Evolutionary conservation across 1,140 invertebrate species (phyloP).

Genomic region (Mylabris phalerata): DNA sequence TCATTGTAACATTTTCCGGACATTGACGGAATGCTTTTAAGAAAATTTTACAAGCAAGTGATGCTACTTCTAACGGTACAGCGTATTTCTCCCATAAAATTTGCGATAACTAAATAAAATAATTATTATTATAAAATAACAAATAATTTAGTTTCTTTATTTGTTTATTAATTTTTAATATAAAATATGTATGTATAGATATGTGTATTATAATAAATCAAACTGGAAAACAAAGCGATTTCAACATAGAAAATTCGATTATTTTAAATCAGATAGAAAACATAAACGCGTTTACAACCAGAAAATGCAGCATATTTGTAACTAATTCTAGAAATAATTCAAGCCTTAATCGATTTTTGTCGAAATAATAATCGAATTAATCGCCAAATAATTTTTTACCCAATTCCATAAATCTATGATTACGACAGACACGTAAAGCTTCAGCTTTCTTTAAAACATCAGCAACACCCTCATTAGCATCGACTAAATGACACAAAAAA

Average conservation of each 20-base stretch:
- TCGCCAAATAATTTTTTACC: slow-evolving; percentile 79
- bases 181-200: too few species aligned
- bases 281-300: too few species aligned
- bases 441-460: slow-evolving; percentile 77
- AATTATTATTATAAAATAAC: not conserved
- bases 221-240: too few species aligned
- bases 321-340: too few species aligned
- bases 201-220: too few species aligned
- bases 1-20: slow-evolving; percentile 63
- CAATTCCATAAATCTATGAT: slow-evolving; percentile 81
- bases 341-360: not conserved
- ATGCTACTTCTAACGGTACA: slow-evolving; percentile 54
- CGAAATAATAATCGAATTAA: slow-evolving; percentile 43
- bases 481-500: slow-evolving; percentile 75
- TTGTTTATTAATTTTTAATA: too few species aligned
- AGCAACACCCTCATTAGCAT: slow-evolving; percentile 67
- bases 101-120: slow-evolving; percentile 55
- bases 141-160: not conserved
- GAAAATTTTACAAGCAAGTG: slow-evolving; percentile 56
- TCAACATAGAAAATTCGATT: too few species aligned
- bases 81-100: slow-evolving; percentile 61
- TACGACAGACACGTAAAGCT: slow-evolving; percentile 72
- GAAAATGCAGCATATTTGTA: too few species aligned
- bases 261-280: too few species aligned
- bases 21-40: slow-evolving; percentile 68